Conservation (phyloP, 2,113 vertebrate genomes). For the Scatophagus argus region DNA sequence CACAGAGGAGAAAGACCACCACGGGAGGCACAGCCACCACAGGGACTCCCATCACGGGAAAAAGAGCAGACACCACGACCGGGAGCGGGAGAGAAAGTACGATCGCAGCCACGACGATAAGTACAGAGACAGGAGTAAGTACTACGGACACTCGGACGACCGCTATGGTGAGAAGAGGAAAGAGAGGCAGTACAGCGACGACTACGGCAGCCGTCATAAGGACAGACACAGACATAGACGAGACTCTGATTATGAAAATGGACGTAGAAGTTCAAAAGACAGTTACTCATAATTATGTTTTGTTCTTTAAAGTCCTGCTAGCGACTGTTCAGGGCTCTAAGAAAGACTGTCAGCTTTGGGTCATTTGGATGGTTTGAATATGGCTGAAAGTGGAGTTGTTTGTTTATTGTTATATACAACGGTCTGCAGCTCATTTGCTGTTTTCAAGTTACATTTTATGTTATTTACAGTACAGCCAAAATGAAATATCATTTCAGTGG, state of each 20-base stretch:
- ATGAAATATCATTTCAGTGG: constrained; percentile 51
- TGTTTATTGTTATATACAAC: constrained; percentile 23
- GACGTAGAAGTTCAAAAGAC: constrained; percentile 90
- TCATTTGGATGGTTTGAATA: constrained; percentile 29
- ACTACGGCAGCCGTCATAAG: constrained; percentile 81
- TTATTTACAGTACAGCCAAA: constrained; percentile 69
- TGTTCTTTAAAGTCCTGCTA: neutral
- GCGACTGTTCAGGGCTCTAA: neutral
- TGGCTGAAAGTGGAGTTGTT: constrained; percentile 18
- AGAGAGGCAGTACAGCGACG: constrained; percentile 89
- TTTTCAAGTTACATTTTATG: constrained; percentile 56
- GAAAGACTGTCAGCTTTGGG: constrained; percentile 15
- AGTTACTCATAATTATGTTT: constrained; percentile 73
- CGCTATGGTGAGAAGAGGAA: constrained; percentile 85
- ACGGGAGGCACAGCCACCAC: constrained; percentile 86
- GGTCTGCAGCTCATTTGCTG: constrained; percentile 34
- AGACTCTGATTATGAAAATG: constrained; percentile 87
- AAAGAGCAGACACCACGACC: constrained; percentile 88
- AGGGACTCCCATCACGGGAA: constrained; percentile 89
- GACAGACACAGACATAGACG: constrained; percentile 88
- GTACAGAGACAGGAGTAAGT: constrained; percentile 83
- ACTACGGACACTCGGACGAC: constrained; percentile 84
- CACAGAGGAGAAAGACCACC: constrained; percentile 85
- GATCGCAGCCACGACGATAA: constrained; percentile 73
- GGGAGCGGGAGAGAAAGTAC: constrained; percentile 84